Evolutionary conservation across 2,888 invertebrate genomes (phyloP).

Genomic region (Craniophora ligustri): DNA sequence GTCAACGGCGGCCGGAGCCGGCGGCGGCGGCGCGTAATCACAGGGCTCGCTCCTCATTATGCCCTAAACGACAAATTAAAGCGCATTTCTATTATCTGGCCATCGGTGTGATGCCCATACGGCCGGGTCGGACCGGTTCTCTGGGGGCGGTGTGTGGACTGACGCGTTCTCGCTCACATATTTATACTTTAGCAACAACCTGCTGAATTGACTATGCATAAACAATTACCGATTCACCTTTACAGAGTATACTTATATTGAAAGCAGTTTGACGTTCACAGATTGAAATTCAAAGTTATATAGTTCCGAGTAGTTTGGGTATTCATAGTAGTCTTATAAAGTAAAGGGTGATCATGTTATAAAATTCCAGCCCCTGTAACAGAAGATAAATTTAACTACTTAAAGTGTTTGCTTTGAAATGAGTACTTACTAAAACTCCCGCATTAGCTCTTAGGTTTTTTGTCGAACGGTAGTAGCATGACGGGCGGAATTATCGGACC

Average conservation of each 20-base stretch:
- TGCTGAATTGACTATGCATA: constrained; percentile 70
- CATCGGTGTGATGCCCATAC: constrained; percentile 77
- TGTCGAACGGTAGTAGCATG: constrained; percentile 65
- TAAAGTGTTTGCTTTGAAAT: constrained; percentile 30
- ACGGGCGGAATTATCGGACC: constrained; percentile 77
- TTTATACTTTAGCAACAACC: constrained; percentile 64
- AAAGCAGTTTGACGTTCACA: constrained; percentile 44
- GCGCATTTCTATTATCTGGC: constrained; percentile 87
- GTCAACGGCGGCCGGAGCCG: constrained; percentile 88
- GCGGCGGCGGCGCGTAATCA: constrained; percentile 88
- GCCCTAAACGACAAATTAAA: constrained; percentile 89
- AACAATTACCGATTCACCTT: constrained; percentile 60
- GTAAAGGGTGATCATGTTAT: no score
- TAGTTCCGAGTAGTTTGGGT: no score
- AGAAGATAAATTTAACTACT: background rate
- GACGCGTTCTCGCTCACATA: constrained; percentile 62
- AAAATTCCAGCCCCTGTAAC: background rate
- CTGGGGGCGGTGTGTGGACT: constrained; percentile 61
- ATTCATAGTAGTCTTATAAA: no score
- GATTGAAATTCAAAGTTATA: constrained; percentile 30
- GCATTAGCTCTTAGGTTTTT: constrained; percentile 55
- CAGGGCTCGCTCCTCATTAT: constrained; percentile 88
- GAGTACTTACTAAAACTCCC: constrained; percentile 18
- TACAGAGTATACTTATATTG: constrained; percentile 58
- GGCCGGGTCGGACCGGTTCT: constrained; percentile 71